These are phyloP conservation scores for Semibalanus balanoides DNA, from an alignment of 1,140 invertebrate genomes.

Conservation along the genomic window DNA sequence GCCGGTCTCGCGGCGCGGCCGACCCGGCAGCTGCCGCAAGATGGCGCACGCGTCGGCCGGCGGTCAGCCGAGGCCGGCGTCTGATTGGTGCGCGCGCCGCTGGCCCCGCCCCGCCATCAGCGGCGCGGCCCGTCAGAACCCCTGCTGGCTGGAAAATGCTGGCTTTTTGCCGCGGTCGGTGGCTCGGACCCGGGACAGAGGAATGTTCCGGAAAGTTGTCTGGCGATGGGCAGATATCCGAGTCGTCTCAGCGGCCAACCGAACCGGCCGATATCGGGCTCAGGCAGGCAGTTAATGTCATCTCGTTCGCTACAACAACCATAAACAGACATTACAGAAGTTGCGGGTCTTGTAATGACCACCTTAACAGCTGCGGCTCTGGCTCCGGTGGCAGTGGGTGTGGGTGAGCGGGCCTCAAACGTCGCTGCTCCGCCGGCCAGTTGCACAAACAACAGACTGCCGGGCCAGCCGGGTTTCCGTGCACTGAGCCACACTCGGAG, in stretches of 20 bases:
- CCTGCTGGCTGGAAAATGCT: not conserved
- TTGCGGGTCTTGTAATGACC: not conserved
- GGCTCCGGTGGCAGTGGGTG: not conserved
- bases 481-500: not conserved
- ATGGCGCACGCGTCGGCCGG: not conserved
- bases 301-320: not conserved
- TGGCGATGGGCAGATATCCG: not conserved
- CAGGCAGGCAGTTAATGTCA: not conserved
- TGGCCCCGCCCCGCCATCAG: slow-evolving; percentile 1
- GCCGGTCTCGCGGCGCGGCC: too few relatives aligned
- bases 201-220: not conserved
- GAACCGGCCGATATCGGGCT: not conserved
- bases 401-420: not conserved
- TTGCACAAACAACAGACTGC: not conserved
- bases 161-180: not conserved
- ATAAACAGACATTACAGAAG: not conserved
- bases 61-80: too few relatives aligned
- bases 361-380: not conserved
- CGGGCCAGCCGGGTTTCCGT: not conserved
- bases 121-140: not conserved
- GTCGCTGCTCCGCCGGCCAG: too few relatives aligned
- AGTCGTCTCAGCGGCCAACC: not conserved
- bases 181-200: not conserved
- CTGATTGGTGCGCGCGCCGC: not conserved
- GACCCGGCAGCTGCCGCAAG: not conserved